Percentiles rank a stretch among this genome's conserved stretches.
Evolutionary conservation across 2,113 vertebrate genomes (phyloP).

Genomic region (Calidris pugnax): DNA sequence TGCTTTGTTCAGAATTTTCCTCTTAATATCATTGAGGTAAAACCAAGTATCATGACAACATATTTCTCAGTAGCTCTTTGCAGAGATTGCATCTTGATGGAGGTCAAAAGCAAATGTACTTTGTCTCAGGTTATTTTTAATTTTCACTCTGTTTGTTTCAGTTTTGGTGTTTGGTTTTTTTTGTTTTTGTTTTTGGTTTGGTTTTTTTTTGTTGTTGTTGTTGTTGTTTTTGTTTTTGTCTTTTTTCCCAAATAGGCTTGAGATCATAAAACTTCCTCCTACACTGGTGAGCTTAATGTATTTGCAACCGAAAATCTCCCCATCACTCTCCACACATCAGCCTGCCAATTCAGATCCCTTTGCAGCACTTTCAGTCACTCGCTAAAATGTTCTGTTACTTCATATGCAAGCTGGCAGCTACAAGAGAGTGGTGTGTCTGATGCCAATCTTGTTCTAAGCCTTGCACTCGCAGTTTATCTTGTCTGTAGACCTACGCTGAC

Average conservation of each 20-base stretch:
- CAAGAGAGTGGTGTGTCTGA: not conserved
- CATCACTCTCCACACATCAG: not conserved
- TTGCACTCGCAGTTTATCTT: not conserved
- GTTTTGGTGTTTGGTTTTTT: fast-evolving
- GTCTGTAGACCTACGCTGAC: not conserved
- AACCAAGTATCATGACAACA: not conserved
- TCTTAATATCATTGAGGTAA: not conserved
- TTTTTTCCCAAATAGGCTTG: fast-evolving
- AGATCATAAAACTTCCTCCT: not conserved
- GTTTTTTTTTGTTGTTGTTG: too few species aligned
- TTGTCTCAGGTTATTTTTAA: not conserved
- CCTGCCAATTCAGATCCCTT: not conserved
- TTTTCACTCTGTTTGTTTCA: not conserved
- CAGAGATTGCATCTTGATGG: not conserved
- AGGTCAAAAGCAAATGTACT: not conserved
- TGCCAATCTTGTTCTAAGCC: not conserved
- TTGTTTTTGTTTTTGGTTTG: not conserved
- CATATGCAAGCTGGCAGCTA: not conserved
- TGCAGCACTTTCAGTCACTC: not conserved
- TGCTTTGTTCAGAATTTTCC: not conserved
- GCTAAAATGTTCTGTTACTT: not conserved
- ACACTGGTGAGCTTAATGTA: not conserved
- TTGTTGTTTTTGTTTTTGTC: not conserved
- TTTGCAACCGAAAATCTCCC: not conserved
- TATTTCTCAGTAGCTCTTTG: not conserved